Percentiles rank a stretch among this genome's conserved stretches.
Conservation (phyloP, 2,113 vertebrate species). For the Bungarus multicinctus region DNA sequence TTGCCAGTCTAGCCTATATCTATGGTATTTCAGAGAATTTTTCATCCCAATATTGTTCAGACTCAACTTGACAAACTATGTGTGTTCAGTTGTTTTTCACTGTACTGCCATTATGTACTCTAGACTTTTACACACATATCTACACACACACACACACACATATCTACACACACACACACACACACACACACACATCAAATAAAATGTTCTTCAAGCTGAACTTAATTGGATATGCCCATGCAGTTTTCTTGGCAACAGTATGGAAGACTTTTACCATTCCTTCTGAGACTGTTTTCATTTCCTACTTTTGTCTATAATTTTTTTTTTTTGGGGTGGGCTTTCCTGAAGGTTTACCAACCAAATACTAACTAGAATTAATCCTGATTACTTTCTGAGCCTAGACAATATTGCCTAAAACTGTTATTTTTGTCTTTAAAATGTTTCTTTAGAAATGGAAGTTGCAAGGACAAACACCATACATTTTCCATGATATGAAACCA, state of each 20-base stretch:
- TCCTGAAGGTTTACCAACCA: background rate
- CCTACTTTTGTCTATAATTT: background rate
- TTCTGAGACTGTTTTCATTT: background rate
- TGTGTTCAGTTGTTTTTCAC: background rate
- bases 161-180: background rate
- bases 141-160: background rate
- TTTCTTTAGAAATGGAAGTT: background rate
- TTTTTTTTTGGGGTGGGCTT: no score
- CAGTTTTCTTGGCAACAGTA: background rate
- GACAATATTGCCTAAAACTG: background rate
- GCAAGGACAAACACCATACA: background rate
- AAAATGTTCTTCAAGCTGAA: background rate
- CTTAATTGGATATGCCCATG: background rate
- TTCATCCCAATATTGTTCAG: background rate
- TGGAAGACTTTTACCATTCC: background rate
- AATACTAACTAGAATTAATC: background rate
- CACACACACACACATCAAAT: background rate
- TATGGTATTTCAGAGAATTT: background rate
- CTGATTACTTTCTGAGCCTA: background rate
- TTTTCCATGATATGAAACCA: background rate
- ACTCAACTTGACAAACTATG: background rate
- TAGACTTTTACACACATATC: background rate
- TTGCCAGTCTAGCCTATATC: background rate
- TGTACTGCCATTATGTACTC: background rate
- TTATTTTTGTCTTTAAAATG: background rate